Conservation (phyloP, 2,113 vertebrate genomes). For the Amphilophus citrinellus region DNA sequence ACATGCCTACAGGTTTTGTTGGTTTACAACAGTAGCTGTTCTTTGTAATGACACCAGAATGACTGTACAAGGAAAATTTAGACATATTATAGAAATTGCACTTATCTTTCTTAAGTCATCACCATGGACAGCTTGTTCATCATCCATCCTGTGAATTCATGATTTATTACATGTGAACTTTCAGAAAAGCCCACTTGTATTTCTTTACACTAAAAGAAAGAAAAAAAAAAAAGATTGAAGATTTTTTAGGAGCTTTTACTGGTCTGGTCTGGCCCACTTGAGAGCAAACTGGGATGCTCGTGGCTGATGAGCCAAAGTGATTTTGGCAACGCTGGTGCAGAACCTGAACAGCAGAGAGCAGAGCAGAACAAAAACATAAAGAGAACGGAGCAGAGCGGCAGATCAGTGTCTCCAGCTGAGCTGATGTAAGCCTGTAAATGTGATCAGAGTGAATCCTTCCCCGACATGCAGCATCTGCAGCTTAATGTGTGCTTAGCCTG, state of each 20-base stretch:
- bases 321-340: background rate
- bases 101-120: background rate
- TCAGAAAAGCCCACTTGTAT: background rate
- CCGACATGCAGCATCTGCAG: constrained; percentile 63
- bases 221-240: background rate
- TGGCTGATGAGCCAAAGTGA: background rate
- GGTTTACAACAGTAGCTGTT: background rate
- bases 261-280: background rate
- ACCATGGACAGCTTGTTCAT: background rate
- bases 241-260: background rate
- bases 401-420: constrained; percentile 57
- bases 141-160: background rate
- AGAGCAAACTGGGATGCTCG: background rate
- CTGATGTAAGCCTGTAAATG: constrained; percentile 63
- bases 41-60: background rate
- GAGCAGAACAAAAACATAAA: background rate
- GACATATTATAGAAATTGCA: background rate
- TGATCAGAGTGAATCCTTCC: constrained; percentile 63
- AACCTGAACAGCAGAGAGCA: background rate
- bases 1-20: background rate
- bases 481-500: constrained; percentile 67
- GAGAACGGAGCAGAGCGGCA: constrained; percentile 28
- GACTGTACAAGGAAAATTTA: background rate
- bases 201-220: background rate
- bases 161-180: background rate